Percentiles rank a stretch among this genome's conserved stretches.
Evolutionary conservation across 2,888 invertebrate genomes (phyloP).

Genomic region (Agrochola macilenta): DNA sequence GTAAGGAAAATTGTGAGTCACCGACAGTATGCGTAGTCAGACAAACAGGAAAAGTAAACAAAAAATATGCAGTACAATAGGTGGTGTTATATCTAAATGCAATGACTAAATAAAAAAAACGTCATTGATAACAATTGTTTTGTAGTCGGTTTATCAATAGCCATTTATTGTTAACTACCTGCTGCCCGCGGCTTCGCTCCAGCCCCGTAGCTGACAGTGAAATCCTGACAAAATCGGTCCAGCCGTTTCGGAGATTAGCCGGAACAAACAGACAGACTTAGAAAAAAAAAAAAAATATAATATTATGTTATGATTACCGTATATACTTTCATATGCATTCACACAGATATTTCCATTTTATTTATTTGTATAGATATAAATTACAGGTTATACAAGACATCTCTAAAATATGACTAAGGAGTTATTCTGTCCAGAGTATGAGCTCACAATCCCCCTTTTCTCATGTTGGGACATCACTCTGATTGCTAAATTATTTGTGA

Average conservation of each 20-base stretch:
- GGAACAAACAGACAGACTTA: no score
- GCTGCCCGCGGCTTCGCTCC: no score
- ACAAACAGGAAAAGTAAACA: not conserved
- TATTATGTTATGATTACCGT: no score
- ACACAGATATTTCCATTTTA: no score
- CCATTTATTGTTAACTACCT: not conserved
- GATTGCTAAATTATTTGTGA: not conserved
- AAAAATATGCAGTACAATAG: constrained; percentile 14
- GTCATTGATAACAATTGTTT: not conserved
- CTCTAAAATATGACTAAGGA: constrained; percentile 3
- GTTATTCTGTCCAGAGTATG: not conserved
- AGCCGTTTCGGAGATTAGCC: no score
- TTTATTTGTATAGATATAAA: not conserved
- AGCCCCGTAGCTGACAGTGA: no score
- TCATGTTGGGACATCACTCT: not conserved
- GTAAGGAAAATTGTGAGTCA: not conserved
- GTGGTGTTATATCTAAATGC: constrained; percentile 2
- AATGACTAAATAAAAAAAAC: not conserved
- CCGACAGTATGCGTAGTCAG: no score
- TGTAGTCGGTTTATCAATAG: not conserved
- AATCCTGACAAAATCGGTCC: no score
- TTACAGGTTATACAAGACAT: not conserved
- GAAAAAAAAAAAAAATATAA: no score
- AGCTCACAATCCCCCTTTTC: not conserved
- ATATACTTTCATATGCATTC: no score